Percentiles rank a stretch among this genome's conserved stretches.
These are phyloP conservation scores for Moxostoma hubbsi DNA, from an alignment of 2,797 vertebrate species.

Conservation along the genomic window DNA sequence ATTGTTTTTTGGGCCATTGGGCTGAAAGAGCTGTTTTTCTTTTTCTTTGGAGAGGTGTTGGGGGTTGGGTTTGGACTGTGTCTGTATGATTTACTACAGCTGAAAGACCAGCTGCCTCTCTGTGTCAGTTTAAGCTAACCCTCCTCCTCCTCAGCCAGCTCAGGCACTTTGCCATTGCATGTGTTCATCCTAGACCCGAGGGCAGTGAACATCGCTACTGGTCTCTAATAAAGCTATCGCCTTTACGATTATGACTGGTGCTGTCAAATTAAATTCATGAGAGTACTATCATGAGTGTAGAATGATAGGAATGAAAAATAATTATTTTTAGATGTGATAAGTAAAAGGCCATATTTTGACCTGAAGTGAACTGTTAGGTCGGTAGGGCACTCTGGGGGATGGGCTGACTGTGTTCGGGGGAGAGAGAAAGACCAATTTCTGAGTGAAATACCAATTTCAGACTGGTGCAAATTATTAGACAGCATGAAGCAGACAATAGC, in stretches of 20 bases:
- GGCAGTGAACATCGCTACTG: conserved; percentile 14
- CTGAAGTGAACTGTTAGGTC: conserved; percentile 70
- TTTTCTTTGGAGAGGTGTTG: conserved; percentile 61
- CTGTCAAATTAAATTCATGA: conserved; percentile 9
- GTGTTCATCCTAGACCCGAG: conserved; percentile 52
- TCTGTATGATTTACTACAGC: conserved; percentile 98
- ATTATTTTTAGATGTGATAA: conserved; percentile 55
- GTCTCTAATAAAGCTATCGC: conserved; percentile 49
- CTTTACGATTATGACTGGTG: conserved; percentile 26
- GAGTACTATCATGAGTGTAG: not conserved
- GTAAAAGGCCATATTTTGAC: conserved; percentile 75
- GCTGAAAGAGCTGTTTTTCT: conserved; percentile 69
- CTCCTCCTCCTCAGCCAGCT: conserved; percentile 42
- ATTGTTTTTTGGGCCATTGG: conserved; percentile 87
- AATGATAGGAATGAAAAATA: conserved; percentile 16
- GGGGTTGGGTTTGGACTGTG: conserved; percentile 73
- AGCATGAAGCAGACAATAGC: conserved; percentile 33
- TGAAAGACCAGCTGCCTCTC: conserved; percentile 99
- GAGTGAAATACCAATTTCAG: conserved; percentile 30
- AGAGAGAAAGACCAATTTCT: conserved; percentile 40
- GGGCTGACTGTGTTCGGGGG: conserved; percentile 56
- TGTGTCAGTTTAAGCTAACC: conserved; percentile 77
- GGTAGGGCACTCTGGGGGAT: conserved; percentile 62
- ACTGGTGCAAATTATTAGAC: conserved; percentile 52
- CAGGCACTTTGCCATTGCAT: conserved; percentile 55